Conservation (phyloP, 2,113 vertebrate species). For the Athene cunicularia region DNA sequence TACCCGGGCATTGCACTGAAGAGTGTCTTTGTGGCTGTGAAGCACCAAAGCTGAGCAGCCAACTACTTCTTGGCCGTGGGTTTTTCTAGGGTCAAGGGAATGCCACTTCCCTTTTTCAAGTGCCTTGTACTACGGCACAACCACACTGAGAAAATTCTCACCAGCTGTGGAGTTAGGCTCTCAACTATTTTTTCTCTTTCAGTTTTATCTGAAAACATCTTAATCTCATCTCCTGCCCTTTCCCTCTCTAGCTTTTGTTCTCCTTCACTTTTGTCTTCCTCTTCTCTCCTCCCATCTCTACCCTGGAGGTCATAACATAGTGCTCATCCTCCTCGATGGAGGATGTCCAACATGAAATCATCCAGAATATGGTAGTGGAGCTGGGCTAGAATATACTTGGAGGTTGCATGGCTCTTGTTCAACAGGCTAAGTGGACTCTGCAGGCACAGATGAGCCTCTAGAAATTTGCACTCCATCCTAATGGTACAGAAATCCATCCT, state of each 20-base stretch:
- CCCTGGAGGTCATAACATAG: background rate
- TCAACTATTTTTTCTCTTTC: background rate
- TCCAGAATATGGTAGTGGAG: background rate
- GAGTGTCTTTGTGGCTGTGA: background rate
- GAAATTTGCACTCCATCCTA: background rate
- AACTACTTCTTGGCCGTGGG: background rate
- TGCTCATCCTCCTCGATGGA: background rate
- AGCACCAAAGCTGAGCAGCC: background rate
- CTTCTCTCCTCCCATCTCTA: background rate
- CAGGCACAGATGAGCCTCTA: background rate
- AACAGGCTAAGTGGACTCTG: background rate
- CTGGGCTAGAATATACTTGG: background rate
- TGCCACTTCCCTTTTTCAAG: background rate
- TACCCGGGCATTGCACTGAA: background rate
- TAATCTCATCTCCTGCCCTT: background rate
- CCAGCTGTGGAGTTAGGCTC: background rate
- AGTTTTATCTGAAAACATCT: background rate
- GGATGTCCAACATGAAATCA: background rate
- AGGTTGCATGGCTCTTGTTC: background rate
- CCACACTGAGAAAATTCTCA: background rate
- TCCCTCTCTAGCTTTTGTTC: background rate
- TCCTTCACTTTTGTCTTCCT: background rate
- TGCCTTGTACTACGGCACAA: background rate
- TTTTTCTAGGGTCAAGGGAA: background rate
- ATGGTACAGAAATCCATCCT: background rate